Conservation (phyloP, 1,140 invertebrate species). For the Ctenoplectra terminalis region DNA sequence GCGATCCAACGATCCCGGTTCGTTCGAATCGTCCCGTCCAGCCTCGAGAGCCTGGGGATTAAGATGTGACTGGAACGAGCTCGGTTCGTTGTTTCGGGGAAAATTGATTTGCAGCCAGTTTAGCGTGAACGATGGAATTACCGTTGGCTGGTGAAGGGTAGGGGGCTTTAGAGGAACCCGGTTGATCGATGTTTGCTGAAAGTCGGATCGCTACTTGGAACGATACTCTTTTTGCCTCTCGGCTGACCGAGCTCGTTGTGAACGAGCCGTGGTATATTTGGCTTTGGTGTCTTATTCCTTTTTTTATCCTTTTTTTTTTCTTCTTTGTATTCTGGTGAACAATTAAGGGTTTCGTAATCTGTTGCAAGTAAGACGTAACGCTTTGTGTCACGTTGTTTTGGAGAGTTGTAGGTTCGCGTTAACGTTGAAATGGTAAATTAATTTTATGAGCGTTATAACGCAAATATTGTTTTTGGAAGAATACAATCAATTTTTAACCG, state of each 20-base stretch:
- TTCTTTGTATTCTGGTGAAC: not conserved
- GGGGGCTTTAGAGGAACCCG: not conserved
- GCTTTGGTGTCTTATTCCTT: not conserved
- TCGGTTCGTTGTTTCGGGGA: constrained; percentile 29
- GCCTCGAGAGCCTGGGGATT: constrained; percentile 8
- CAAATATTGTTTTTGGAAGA: too few relatives aligned
- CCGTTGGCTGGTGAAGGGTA: not conserved
- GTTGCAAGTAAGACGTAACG: not conserved
- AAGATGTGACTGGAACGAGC: constrained; percentile 34
- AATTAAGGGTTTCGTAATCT: constrained; percentile 11
- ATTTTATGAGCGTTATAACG: too few relatives aligned
- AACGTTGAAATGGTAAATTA: not conserved
- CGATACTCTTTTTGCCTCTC: not conserved
- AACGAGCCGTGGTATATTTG: not conserved
- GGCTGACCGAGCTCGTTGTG: not conserved
- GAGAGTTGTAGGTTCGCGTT: too few relatives aligned
- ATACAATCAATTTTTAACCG: too few relatives aligned
- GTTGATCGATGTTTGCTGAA: constrained; percentile 16
- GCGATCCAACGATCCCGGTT: not conserved
- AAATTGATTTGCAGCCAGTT: constrained; percentile 40
- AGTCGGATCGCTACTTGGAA: constrained; percentile 24
- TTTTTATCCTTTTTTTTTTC: not conserved
- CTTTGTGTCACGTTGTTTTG: not conserved
- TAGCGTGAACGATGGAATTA: constrained; percentile 43
- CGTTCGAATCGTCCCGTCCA: not conserved